A percentile compares a stretch with the other conserved stretches of the same genome.
Evolutionary conservation across 2,113 vertebrate species (phyloP).

Genomic region (Xyliphius kryptos): DNA sequence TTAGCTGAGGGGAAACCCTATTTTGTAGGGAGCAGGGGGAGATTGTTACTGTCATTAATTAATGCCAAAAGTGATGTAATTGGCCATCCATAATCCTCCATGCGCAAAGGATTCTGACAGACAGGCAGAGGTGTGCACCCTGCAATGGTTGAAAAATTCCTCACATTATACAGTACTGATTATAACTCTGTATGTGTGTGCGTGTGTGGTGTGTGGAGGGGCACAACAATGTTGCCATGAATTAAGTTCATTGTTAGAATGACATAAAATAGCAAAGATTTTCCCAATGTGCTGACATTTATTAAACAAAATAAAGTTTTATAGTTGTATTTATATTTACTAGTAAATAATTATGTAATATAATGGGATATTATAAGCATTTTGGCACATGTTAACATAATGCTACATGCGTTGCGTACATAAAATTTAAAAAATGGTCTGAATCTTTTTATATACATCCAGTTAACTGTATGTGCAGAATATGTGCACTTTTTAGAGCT

Average conservation of each 20-base stretch:
- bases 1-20: slow-evolving; percentile 61
- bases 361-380: too few species aligned
- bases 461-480: too few species aligned
- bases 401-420: too few species aligned
- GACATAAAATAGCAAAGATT: too few species aligned
- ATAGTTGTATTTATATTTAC: too few species aligned
- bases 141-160: slow-evolving; percentile 57
- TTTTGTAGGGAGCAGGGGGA: slow-evolving; percentile 59
- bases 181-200: neutral
- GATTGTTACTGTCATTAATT: slow-evolving; percentile 63
- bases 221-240: neutral
- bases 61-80: slow-evolving; percentile 70
- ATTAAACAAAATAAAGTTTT: too few species aligned
- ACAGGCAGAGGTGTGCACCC: slow-evolving; percentile 51
- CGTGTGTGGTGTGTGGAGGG: neutral
- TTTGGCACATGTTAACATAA: too few species aligned
- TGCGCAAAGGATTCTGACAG: slow-evolving; percentile 64
- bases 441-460: too few species aligned
- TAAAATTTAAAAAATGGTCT: too few species aligned
- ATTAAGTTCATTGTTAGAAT: too few species aligned
- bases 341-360: too few species aligned
- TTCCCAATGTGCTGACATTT: too few species aligned
- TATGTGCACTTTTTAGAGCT: neutral
- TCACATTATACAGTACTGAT: slow-evolving; percentile 42
- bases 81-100: slow-evolving; percentile 74